Evolutionary conservation across 1,140 invertebrate species (phyloP).

Genomic region (Drosophila mauritiana): DNA sequence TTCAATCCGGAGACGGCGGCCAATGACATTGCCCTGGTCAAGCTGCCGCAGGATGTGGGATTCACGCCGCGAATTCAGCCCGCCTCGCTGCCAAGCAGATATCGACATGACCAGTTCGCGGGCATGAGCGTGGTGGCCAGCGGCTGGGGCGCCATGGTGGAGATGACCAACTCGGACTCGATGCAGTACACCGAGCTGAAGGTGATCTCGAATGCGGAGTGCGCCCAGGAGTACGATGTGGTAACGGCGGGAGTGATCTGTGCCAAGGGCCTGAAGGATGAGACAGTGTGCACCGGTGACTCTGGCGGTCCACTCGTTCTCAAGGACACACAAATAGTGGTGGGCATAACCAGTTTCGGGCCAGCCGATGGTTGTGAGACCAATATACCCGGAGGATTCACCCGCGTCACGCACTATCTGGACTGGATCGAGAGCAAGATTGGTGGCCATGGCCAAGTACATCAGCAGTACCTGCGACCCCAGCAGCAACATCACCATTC

Average conservation of each 20-base stretch:
- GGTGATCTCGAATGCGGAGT: slow-evolving; percentile 77
- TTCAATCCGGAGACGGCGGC: slow-evolving; percentile 75
- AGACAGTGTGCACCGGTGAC: slow-evolving; percentile 80
- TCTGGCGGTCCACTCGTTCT: slow-evolving; percentile 78
- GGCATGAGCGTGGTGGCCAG: slow-evolving; percentile 77
- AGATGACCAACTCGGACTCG: slow-evolving; percentile 69
- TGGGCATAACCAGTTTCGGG: slow-evolving; percentile 81
- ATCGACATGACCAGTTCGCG: slow-evolving; percentile 59
- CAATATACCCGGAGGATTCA: slow-evolving; percentile 77
- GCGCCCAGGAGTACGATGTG: slow-evolving; percentile 77
- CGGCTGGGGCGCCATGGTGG: slow-evolving; percentile 76
- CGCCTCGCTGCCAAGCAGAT: slow-evolving; percentile 52
- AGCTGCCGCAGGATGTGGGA: slow-evolving; percentile 63
- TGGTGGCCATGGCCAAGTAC: slow-evolving; percentile 36
- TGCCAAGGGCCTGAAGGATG: slow-evolving; percentile 76
- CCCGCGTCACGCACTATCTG: slow-evolving; percentile 76
- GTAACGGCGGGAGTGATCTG: slow-evolving; percentile 72
- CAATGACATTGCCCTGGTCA: slow-evolving; percentile 81
- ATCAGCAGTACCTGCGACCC: slow-evolving; percentile 9
- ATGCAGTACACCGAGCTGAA: slow-evolving; percentile 82
- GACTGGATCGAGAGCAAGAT: slow-evolving; percentile 81
- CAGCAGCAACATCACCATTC: slow-evolving; percentile 28
- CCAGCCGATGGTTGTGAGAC: slow-evolving; percentile 81
- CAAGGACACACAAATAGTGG: slow-evolving; percentile 73
- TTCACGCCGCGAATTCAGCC: slow-evolving; percentile 74